phyloP scores from a whole-genome alignment of 2,888 invertebrate genomes.

The Xestia rhomboidea region DNA sequence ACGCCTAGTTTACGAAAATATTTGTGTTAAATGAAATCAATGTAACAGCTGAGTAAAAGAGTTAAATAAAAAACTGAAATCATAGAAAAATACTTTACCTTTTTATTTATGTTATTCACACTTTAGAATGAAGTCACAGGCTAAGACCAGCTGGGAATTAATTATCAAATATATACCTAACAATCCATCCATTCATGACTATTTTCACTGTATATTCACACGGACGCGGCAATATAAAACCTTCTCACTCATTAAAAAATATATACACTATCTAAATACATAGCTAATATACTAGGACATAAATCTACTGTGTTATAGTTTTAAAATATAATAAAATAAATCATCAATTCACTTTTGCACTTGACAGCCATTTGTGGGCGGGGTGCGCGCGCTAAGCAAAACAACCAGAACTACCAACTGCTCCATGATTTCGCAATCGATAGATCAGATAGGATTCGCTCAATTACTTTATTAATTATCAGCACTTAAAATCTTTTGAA shows the following conservation, averaged over 20 bases:
- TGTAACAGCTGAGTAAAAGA: background rate
- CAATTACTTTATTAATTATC: conserved; percentile 36
- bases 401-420: conserved; percentile 79
- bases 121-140: conserved; percentile 15
- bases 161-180: conserved; percentile 60
- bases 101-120: conserved; percentile 36
- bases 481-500: background rate
- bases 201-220: conserved; percentile 51
- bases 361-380: conserved; percentile 86
- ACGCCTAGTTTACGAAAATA: conserved; percentile 6
- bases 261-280: conserved; percentile 61
- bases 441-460: conserved; percentile 50
- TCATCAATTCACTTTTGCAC: conserved; percentile 69
- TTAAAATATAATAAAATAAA: conserved; percentile 66
- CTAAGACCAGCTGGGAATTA: conserved; percentile 60
- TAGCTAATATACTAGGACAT: conserved; percentile 52
- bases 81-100: conserved; percentile 67
- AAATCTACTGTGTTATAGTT: conserved; percentile 41
- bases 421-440: conserved; percentile 59
- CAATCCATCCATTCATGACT: conserved; percentile 50
- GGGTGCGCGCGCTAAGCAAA: conserved; percentile 81
- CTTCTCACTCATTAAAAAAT: conserved; percentile 51
- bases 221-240: conserved; percentile 49
- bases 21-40: conserved; percentile 8
- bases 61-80: conserved; percentile 37